Evolutionary conservation across 64 coral and sea anemone species (phyloP), one percentile per base, ranked within the genome.

Genomic region (Anthopleura sola): DNA sequence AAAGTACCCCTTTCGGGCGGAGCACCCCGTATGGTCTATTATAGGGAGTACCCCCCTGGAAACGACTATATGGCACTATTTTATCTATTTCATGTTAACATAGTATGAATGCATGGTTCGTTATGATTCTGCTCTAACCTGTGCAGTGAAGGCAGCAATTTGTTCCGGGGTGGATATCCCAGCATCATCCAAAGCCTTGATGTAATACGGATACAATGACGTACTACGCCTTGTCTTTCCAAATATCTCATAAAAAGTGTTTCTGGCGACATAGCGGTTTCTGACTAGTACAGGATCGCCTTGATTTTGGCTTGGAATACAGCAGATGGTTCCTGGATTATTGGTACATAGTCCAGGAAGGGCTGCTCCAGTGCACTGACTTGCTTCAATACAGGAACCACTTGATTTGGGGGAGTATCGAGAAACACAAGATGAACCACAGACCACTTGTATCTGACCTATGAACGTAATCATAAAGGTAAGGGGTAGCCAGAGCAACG

Each of bases 121-220:
- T 15, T 57, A 16, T 57, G 11, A 8, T 20, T 18, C 15, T 18
- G 20, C 10, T 57, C 55, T 66, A 54, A 88, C 86, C 44, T 88
- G 87, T 31, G 87, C 78, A 36, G 78, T 80, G 20, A 88, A 88
- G 21, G 87, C 87, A 34, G 87, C 87, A 47, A 88, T 82, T 68
- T 88, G 32, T 24, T 47, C 49, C n/a, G 34, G 78, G 0, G 38
- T 68, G 5, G 56, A 37, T 21, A 88, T 82, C 24, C 49, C 36
- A 68, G 78, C 87, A 23, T 36, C 38, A 80, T 58, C 46, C 78
- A 88, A 46, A n/a, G 87, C 87, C 78, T 88, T 32, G 50, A 88
- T 50, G 23, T 81, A 80, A 68, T 80, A 88, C 20, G 87, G 87
- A 39, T 66, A 88, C 55, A 88, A 51, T 24, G 87, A 75, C 17